Conservation (phyloP, 1,140 invertebrate species). For the Trichonephila clavata region DNA sequence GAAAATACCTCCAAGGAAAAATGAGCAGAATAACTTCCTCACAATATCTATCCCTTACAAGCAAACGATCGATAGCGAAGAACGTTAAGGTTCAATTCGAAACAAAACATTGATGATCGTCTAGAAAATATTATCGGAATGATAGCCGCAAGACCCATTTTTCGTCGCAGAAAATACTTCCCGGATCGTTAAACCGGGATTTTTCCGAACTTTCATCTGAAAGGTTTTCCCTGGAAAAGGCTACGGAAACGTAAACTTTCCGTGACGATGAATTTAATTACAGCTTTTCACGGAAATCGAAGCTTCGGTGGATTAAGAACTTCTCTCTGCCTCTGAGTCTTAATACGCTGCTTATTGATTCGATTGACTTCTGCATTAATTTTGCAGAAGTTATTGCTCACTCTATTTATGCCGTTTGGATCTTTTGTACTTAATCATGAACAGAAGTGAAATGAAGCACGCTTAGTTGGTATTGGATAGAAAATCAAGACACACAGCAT, state of each 20-base stretch:
- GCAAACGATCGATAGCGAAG: neutral
- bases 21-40: neutral
- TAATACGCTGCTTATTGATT: neutral
- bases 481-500: no score
- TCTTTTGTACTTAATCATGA: neutral
- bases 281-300: neutral
- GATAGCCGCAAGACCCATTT: neutral
- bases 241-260: slow-evolving; percentile 1
- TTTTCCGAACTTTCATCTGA: neutral
- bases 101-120: neutral
- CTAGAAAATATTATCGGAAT: slow-evolving; percentile 4
- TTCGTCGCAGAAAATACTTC: neutral
- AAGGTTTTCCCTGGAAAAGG: neutral
- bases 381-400: neutral
- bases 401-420: neutral
- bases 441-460: neutral
- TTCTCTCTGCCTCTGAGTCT: neutral
- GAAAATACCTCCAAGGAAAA: neutral
- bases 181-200: slow-evolving; percentile 6
- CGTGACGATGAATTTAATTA: slow-evolving; percentile 5
- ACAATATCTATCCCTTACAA: neutral
- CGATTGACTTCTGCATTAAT: neutral
- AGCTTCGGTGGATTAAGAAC: neutral
- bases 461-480: neutral
- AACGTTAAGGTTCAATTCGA: neutral